These are phyloP conservation scores for Plagodis dolabraria DNA, from an alignment of 2,888 invertebrate genomes.

Conservation along the genomic window DNA sequence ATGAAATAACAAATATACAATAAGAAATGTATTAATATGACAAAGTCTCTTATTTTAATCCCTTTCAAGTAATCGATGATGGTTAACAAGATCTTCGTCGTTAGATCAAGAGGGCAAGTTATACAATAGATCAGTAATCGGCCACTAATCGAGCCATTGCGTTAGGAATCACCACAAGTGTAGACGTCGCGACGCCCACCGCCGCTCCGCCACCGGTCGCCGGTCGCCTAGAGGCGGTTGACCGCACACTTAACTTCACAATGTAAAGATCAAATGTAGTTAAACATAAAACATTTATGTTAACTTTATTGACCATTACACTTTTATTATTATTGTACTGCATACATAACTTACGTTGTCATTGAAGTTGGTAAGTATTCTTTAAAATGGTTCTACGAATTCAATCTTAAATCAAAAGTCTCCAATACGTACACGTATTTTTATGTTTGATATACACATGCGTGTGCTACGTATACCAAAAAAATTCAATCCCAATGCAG, in stretches of 20 bases:
- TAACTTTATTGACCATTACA: too few relatives aligned
- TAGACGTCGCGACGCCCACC: conserved; percentile 48
- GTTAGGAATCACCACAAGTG: conserved; percentile 36
- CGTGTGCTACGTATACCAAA: not conserved
- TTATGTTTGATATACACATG: not conserved
- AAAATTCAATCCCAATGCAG: conserved; percentile 12
- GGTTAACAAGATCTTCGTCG: conserved; percentile 1
- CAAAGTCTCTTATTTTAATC: too few relatives aligned
- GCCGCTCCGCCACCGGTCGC: too few relatives aligned
- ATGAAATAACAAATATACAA: too few relatives aligned
- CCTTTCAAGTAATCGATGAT: not conserved
- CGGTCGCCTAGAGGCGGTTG: conserved; percentile 46
- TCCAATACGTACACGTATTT: not conserved
- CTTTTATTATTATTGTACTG: too few relatives aligned
- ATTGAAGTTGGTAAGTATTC: too few relatives aligned
- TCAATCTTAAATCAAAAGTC: conserved; percentile 4
- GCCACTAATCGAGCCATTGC: conserved; percentile 29
- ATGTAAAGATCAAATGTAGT: too few relatives aligned
- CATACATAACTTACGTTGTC: too few relatives aligned
- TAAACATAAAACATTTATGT: too few relatives aligned
- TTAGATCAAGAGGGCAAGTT: conserved; percentile 3
- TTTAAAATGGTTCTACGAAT: too few relatives aligned
- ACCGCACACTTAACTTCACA: conserved; percentile 46
- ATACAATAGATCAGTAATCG: conserved; percentile 16
- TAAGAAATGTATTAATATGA: too few relatives aligned